Evolutionary conservation across 2,888 invertebrate species (phyloP).

Genomic region (Clusia tigrina): DNA sequence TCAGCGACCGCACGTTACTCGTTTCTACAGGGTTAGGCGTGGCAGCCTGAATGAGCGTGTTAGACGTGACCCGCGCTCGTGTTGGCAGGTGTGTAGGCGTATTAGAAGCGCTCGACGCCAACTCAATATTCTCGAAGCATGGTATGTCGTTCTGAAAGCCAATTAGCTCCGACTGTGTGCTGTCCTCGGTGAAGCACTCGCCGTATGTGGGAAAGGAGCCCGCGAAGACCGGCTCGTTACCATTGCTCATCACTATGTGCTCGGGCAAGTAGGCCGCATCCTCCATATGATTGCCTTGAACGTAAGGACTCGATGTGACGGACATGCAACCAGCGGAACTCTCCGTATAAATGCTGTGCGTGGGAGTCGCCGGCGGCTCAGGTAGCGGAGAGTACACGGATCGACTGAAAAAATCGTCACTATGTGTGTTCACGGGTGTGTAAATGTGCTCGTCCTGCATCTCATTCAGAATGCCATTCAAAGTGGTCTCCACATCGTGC

Average conservation of each 20-base stretch:
- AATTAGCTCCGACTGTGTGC: conserved; percentile 50
- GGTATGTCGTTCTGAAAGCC: conserved; percentile 60
- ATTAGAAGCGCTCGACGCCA: conserved; percentile 16
- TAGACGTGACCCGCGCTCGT: neutral
- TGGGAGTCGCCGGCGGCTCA: conserved; percentile 36
- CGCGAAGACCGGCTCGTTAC: neutral
- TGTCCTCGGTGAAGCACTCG: conserved; percentile 45
- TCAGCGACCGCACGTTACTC: neutral
- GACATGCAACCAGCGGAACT: conserved; percentile 20
- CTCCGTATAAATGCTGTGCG: conserved; percentile 26
- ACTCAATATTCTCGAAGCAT: conserved; percentile 55
- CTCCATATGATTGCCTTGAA: conserved; percentile 25
- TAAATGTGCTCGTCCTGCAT: conserved; percentile 60
- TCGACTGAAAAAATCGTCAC: conserved; percentile 51
- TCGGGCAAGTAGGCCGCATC: neutral
- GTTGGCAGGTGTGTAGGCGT: neutral
- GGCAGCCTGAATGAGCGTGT: conserved; percentile 11
- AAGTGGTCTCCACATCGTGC: conserved; percentile 53
- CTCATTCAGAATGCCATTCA: conserved; percentile 56
- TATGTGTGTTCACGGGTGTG: conserved; percentile 47
- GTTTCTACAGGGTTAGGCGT: neutral
- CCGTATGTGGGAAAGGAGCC: conserved; percentile 23
- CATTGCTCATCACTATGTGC: neutral
- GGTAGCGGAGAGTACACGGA: conserved; percentile 54
- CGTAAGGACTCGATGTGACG: conserved; percentile 37